A percentile compares a stretch with the other conserved stretches of the same genome.
Evolutionary conservation across 1,140 invertebrate species (phyloP).

Genomic region (Drosophila jambulina): DNA sequence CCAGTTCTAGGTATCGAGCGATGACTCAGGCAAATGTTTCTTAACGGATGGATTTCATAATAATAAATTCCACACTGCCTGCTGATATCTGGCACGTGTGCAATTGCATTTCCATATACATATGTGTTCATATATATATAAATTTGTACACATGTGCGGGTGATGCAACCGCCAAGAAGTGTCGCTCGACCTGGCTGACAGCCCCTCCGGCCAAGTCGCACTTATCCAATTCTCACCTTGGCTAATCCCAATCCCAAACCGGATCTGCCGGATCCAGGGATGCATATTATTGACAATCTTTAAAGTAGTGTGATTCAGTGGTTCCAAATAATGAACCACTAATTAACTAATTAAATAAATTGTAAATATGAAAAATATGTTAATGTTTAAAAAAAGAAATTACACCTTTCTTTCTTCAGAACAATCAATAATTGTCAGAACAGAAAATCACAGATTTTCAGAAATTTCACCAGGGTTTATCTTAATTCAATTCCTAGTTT

Average conservation of each 20-base stretch:
- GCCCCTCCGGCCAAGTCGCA: not conserved
- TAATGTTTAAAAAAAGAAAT: not conserved
- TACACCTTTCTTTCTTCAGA: not conserved
- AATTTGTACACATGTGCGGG: not conserved
- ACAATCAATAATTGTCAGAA: not conserved
- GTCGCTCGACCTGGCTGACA: not conserved
- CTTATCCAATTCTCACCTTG: constrained; percentile 37
- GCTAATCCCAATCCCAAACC: constrained; percentile 46
- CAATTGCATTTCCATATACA: constrained; percentile 33
- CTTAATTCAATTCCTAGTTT: not conserved
- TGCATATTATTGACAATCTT: not conserved
- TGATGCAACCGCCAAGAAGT: constrained; percentile 36
- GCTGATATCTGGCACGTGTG: constrained; percentile 43
- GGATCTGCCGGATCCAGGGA: constrained; percentile 39
- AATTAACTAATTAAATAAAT: not conserved
- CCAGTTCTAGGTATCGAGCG: constrained; percentile 7
- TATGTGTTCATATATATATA: not conserved
- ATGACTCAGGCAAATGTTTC: constrained; percentile 44
- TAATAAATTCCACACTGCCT: constrained; percentile 3
- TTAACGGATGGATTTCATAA: constrained; percentile 46
- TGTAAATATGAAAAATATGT: too few relatives aligned
- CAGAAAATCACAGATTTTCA: not conserved
- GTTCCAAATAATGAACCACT: not conserved
- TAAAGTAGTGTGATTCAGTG: not conserved
- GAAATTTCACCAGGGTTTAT: not conserved